Evolutionary conservation across 2,888 invertebrate species (phyloP), one percentile per base, ranked within the genome.

Genomic region (Acholoe squamosa): DNA sequence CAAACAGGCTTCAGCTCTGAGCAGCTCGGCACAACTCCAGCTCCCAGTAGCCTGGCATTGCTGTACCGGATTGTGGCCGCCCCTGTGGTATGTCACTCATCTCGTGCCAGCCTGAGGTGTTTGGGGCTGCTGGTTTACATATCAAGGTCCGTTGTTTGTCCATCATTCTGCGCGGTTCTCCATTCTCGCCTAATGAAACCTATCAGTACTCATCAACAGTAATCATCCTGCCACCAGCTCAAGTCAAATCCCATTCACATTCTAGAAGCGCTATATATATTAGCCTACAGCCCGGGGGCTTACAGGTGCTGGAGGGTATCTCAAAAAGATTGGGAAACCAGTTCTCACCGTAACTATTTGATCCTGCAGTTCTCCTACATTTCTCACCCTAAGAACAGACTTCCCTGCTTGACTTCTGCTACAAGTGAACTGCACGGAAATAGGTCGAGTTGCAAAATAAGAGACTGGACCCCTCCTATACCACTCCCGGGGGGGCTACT

Each of bases 81-180:
- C 80, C 19, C 34, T 19, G 22, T 34, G 22, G 80, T 80, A 80
- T 80, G 80, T 80, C 43, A 80, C 33, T 80, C 80, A 80, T 71
- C 80, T 43, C 31, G 80, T 43, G 16, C 43, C 80, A 14, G 33
- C 43, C 80, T 0, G 76, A 43, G 80, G 80, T 80, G 80, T 80
- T 80, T 80, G 33, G 80, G 12, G 80, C 43, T 16, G 80, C 80
- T 34, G 80, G 80, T 80, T 80, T 80, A 80, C 80, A 80, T 80
- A 34, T 80, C 80, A 80, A 43, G 33, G 34, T 19, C 7, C 22
- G 10, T 22, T 43, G 33, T 80, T 86, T 54, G 19, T 25, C 25
- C 86, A 86, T 86, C 86, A 86, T 54, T 25, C 51, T 28, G 52
- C 54, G 19, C 52, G 86, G 52, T 28, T 86, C 54, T 54, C 54